Evolutionary conservation across 2,113 vertebrate genomes (phyloP).

Genomic region (Zosterops pallidus): DNA sequence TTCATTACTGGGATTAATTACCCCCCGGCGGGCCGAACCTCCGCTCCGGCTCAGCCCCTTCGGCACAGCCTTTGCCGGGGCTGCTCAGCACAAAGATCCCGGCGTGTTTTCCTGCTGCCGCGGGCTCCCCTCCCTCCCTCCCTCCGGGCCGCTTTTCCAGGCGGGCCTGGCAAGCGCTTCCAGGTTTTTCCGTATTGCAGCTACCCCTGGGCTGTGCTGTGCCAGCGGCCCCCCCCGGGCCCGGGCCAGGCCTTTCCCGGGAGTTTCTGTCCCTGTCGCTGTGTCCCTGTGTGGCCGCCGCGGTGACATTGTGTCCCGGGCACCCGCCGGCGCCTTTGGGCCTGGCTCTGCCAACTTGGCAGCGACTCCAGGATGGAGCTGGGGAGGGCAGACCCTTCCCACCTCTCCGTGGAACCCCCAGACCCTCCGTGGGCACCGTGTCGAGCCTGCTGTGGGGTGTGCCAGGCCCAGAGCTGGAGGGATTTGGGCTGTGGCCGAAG

Average conservation of each 20-base stretch:
- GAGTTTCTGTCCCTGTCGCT: conserved; percentile 17
- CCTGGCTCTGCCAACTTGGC: not conserved
- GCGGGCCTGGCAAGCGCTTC: not conserved
- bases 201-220: not conserved
- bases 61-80: not conserved
- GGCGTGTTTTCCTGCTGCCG: not conserved
- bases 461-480: fast-evolving
- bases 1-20: not conserved
- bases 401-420: not conserved
- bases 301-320: not conserved
- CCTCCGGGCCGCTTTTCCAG: not conserved
- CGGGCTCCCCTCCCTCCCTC: not conserved
- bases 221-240: not conserved
- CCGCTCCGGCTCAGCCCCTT: not conserved
- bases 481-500: not conserved
- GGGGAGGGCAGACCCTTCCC: not conserved
- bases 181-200: not conserved
- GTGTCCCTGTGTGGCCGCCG: not conserved
- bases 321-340: fast-evolving
- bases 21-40: not conserved
- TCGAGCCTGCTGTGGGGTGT: not conserved
- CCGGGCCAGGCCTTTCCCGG: not conserved
- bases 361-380: not conserved
- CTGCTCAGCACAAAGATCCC: conserved; percentile 1
- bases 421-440: not conserved